Base-by-base conservation (phyloP, 2,888 invertebrate species). In the Pristionchus maxplancki region DNA sequence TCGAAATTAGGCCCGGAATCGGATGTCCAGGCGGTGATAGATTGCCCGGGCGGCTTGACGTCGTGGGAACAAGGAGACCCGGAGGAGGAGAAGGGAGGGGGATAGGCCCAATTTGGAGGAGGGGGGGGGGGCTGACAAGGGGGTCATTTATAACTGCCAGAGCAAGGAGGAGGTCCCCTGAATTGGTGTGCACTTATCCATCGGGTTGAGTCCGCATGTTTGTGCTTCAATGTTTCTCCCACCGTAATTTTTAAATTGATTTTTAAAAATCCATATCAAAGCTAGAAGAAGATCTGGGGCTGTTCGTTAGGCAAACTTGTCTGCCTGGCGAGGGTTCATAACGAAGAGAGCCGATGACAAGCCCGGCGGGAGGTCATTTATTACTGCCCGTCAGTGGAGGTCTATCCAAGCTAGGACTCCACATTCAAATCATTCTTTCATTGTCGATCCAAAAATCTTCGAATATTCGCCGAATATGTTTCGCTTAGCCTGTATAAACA, bases 1-100 rank as follows among this genome's bases (percentile, higher is more conserved):
- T 9, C 13, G 71, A 78, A 78, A 78, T 78, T 78, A 78, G 78
- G 34, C 78, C 44, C n/a, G n/a, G 78, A 78, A 78, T 78, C 78
- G 78, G 78, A 78, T 44, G 78, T 37, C 20, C 78, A 20, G n/a
- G 6, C 24, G 31, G 78, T 78, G 78, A 78, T 78, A 78, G 78
- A 78, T 78, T 78, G 78, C 44, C 13, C n/a, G 78, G 9, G 67
- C 64, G 44, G 78, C 44, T 78, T 78, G 78, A 78, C 78, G 67
- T 67, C 13, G 34, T n/a, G 50, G 17, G 50, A 13, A 13, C 50
- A 50, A 50, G 50, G 11, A 50, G 50, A 50, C 48, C 13, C 17
- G 13, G 50, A 20, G 50, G 24, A 64, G n/a, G 20, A 58, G 58
- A 58, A 17, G 20, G 20, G 5, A n/a, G 20, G n/a, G n/a, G 67